A percentile compares a stretch with the other conserved stretches of the same genome.
Conservation (phyloP, 92 coral and sea anemone species). For the Phenganax subtilis region DNA sequence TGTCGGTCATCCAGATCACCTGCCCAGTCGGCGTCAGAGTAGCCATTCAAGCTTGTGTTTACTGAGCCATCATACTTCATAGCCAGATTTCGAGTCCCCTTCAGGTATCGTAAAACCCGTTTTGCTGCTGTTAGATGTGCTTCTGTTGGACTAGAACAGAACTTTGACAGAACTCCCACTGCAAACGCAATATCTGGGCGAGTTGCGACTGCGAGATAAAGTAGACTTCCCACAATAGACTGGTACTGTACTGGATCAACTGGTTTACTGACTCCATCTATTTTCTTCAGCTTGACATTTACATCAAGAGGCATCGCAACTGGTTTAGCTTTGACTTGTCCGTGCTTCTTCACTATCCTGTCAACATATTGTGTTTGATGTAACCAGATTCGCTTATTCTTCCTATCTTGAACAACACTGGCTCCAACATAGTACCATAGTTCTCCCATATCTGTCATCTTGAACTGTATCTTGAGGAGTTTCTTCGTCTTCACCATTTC, state of each 20-base stretch:
- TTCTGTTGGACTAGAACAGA: conserved; percentile 38
- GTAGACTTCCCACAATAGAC: conserved; percentile 47
- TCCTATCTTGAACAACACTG: conserved; percentile 45
- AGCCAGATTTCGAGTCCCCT: neutral
- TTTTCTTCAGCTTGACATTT: conserved; percentile 48
- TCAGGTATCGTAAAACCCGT: neutral
- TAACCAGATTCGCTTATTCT: conserved; percentile 36
- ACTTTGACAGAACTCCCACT: conserved; percentile 52
- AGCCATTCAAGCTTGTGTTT: neutral
- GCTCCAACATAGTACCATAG: conserved; percentile 42
- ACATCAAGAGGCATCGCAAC: conserved; percentile 56
- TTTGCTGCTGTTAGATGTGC: conserved; percentile 4
- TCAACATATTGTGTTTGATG: neutral
- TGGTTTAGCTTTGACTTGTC: conserved; percentile 50
- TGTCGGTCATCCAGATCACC: conserved; percentile 49
- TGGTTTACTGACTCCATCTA: conserved; percentile 48
- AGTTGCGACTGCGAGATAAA: conserved; percentile 52
- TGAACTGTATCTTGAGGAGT: conserved; percentile 24
- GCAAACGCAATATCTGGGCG: conserved; percentile 52
- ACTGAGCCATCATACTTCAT: neutral
- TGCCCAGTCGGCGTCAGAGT: conserved; percentile 47
- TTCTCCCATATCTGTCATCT: conserved; percentile 51
- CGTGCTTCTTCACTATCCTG: neutral
- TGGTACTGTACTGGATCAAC: conserved; percentile 45
- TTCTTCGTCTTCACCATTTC: conserved; percentile 38